Evolutionary conservation across 2,888 invertebrate genomes (phyloP), one percentile per base, ranked within the genome.

Genomic region (Lymantria monacha): DNA sequence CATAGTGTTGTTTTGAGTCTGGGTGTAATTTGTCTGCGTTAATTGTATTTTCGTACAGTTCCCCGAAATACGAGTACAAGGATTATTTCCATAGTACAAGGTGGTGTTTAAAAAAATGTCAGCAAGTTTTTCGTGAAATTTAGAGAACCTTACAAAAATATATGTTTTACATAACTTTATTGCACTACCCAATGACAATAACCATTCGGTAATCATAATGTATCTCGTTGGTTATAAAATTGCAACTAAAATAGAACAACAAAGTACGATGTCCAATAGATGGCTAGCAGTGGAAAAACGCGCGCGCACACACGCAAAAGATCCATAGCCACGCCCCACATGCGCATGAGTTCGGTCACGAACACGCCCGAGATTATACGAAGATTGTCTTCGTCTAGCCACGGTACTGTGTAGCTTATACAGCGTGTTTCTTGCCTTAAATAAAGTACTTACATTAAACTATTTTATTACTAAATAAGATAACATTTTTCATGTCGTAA

Each of bases 381-480:
- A 71, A 85, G 87, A 88, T 88, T 87, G 88, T 83, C 80, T 83
- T 66, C 79, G 76, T 77, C 78, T 74, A 76, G 80, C 74, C 79
- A 78, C 71, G 72, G 55, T 63, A 57, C 58, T 49, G 57, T 65
- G 59, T 66, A 43, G 66, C 55, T 30, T 57, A 57, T 45, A 58
- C 59, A 64, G 54, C 52, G 48, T 57, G 60, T 57, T 62, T 63
- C 59, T 33, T 33, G 2, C 10, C 33, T 33, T 22, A 22, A 22
- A 22, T 22, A 22, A 22, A 22, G 22, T 22, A 22, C 3, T 22
- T 5, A 22, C 5, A 3, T 22, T 5, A 22, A 2, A 22, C 22
- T 3, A n/a, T n/a, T n/a, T n/a, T n/a, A n/a, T n/a, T n/a, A n/a
- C n/a, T n/a, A n/a, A n/a, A n/a, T n/a, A n/a, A n/a, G n/a, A n/a